These are phyloP conservation scores for Galaxias olidus DNA, from an alignment of 2,797 vertebrate species.

Conservation along the genomic window DNA sequence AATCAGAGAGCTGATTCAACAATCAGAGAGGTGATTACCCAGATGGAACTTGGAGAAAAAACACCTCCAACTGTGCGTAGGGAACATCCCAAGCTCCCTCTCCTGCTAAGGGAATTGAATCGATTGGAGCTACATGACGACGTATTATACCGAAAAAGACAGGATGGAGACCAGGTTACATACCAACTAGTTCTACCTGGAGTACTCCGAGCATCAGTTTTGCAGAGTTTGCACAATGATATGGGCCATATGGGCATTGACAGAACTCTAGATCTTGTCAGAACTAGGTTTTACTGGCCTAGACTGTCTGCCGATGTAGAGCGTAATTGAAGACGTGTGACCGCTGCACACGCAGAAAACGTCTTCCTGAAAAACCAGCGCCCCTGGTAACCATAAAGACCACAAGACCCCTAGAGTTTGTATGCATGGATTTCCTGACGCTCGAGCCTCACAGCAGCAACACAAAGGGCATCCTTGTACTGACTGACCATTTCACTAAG, in stretches of 20 bases:
- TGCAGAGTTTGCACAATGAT: slow-evolving; percentile 9
- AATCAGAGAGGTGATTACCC: too few relatives aligned
- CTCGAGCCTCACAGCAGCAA: slow-evolving; percentile 20
- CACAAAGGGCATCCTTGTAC: slow-evolving; percentile 25
- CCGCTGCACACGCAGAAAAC: neutral
- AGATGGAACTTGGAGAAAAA: too few relatives aligned
- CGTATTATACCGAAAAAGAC: neutral
- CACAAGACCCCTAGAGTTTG: neutral
- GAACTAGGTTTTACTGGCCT: slow-evolving; percentile 3
- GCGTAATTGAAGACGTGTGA: neutral
- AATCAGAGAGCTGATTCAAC: neutral
- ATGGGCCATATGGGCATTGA: slow-evolving; percentile 8
- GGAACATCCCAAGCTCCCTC: too few relatives aligned
- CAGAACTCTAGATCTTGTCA: slow-evolving; percentile 1
- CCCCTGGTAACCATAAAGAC: too few relatives aligned
- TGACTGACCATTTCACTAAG: slow-evolving; percentile 31
- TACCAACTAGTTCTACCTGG: slow-evolving; percentile 16
- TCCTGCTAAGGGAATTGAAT: neutral
- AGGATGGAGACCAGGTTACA: neutral
- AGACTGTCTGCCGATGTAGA: neutral
- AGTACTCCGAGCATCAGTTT: neutral
- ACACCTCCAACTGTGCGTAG: too few relatives aligned
- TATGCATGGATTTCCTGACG: slow-evolving; percentile 14
- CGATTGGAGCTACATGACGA: neutral
- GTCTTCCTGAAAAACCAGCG: too few relatives aligned